phyloP scores from a whole-genome alignment of 1,140 invertebrate species.

The Drosophila aff. region DNA sequence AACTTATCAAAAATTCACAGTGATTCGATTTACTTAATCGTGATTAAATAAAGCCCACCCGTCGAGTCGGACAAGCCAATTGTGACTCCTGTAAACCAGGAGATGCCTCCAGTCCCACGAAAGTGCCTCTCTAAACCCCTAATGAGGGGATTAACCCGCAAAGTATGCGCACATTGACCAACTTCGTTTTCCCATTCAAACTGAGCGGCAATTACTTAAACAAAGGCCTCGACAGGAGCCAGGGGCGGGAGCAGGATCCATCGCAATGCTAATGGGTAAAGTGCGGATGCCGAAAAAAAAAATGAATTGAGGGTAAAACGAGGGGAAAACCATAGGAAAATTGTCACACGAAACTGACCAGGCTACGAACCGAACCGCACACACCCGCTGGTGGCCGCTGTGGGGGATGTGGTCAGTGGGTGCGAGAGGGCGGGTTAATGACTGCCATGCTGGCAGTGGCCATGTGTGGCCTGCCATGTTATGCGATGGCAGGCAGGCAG shows the following conservation, averaged over 20 bases:
- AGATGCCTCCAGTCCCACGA: background rate
- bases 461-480: constrained; percentile 29
- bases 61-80: no score
- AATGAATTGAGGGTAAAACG: constrained; percentile 1
- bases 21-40: background rate
- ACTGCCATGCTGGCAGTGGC: constrained; percentile 17
- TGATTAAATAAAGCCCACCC: background rate
- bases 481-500: constrained; percentile 22
- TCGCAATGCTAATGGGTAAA: constrained; percentile 31
- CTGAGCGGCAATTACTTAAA: constrained; percentile 41
- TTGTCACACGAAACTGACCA: constrained; percentile 38
- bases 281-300: constrained; percentile 20
- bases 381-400: constrained; percentile 14
- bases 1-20: background rate
- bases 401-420: constrained; percentile 35
- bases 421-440: constrained; percentile 37
- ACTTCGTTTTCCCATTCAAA: constrained; percentile 34
- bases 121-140: constrained; percentile 1
- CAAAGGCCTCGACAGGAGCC: constrained; percentile 2
- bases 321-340: constrained; percentile 29
- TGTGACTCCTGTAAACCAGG: constrained; percentile 10
- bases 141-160: constrained; percentile 42
- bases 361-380: constrained; percentile 21
- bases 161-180: constrained; percentile 36
- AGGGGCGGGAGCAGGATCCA: background rate